Conservation (phyloP, 2,888 invertebrate genomes). For the Hirtodrosophila trivittata region DNA sequence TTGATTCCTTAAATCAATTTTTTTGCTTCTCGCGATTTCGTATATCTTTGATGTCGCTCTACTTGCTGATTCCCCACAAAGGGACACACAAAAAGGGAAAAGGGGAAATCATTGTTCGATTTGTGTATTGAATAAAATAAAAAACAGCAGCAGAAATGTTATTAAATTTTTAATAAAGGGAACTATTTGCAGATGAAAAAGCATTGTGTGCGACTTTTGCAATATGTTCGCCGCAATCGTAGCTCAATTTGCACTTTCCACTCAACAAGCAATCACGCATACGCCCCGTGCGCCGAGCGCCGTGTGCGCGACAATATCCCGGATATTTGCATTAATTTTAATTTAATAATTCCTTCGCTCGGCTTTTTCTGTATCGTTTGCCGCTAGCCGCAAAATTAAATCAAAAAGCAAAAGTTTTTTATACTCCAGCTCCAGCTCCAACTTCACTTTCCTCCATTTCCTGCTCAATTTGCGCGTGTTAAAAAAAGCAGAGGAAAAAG, state of each 20-base stretch:
- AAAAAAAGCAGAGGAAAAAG: slow-evolving; percentile 10
- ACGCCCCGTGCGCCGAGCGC: slow-evolving; percentile 14
- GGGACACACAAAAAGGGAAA: too few species aligned
- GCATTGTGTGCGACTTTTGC: background rate
- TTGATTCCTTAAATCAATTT: background rate
- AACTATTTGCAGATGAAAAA: background rate
- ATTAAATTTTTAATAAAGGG: too few species aligned
- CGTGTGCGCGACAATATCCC: slow-evolving; percentile 35
- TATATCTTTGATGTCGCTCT: too few species aligned
- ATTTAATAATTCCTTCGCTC: slow-evolving; percentile 38
- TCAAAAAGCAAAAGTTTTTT: slow-evolving; percentile 58
- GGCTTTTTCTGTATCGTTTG: slow-evolving; percentile 39
- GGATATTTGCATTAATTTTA: slow-evolving; percentile 59
- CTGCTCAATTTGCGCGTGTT: slow-evolving; percentile 42
- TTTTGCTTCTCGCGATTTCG: too few species aligned
- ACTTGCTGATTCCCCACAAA: too few species aligned
- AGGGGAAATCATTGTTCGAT: too few species aligned
- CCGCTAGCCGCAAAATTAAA: slow-evolving; percentile 59
- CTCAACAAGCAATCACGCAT: background rate
- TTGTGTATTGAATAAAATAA: too few species aligned
- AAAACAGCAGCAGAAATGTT: too few species aligned
- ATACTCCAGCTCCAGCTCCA: background rate
- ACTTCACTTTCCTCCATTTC: slow-evolving; percentile 11
- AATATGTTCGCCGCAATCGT: background rate
- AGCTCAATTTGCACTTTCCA: slow-evolving; percentile 1